A percentile compares a stretch with the other conserved stretches of the same genome.
phyloP scores from a whole-genome alignment of 2,888 invertebrate species.

The Blastobasis adustella region DNA sequence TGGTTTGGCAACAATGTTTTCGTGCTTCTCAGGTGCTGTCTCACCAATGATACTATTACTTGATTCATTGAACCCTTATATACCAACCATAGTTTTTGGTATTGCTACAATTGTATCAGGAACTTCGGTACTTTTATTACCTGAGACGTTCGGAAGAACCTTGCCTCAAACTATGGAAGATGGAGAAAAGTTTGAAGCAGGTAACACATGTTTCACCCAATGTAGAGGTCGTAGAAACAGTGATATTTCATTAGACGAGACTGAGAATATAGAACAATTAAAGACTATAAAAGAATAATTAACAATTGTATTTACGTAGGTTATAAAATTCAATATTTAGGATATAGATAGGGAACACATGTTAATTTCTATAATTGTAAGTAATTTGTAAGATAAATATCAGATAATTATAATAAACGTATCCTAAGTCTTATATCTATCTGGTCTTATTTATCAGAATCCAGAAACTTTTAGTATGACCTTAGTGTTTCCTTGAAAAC shows the following conservation, averaged over 20 bases:
- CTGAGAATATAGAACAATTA: constrained; percentile 59
- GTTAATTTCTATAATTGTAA: too few relatives aligned
- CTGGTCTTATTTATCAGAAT: too few relatives aligned
- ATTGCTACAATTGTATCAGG: constrained; percentile 83
- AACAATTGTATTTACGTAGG: not conserved
- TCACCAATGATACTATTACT: constrained; percentile 86
- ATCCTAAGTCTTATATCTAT: too few relatives aligned
- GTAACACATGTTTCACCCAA: constrained; percentile 87
- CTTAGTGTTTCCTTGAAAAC: too few relatives aligned
- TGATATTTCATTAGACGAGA: constrained; percentile 36
- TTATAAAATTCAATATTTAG: not conserved
- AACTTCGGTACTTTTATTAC: constrained; percentile 81
- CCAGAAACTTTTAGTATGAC: too few relatives aligned
- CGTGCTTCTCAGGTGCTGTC: constrained; percentile 86
- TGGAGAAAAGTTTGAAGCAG: constrained; percentile 87
- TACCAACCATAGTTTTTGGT: constrained; percentile 86
- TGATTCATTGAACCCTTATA: constrained; percentile 84
- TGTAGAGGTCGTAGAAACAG: constrained; percentile 69
- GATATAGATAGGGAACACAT: too few relatives aligned
- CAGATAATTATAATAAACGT: too few relatives aligned
- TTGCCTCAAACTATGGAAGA: constrained; percentile 90
- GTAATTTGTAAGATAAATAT: too few relatives aligned
- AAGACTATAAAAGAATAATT: constrained; percentile 46
- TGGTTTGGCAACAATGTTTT: constrained; percentile 89
- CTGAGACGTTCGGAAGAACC: constrained; percentile 86